Evolutionary conservation across 2,888 invertebrate genomes (phyloP), one percentile per base, ranked within the genome.

Genomic region (Oxystoma pomonae): DNA sequence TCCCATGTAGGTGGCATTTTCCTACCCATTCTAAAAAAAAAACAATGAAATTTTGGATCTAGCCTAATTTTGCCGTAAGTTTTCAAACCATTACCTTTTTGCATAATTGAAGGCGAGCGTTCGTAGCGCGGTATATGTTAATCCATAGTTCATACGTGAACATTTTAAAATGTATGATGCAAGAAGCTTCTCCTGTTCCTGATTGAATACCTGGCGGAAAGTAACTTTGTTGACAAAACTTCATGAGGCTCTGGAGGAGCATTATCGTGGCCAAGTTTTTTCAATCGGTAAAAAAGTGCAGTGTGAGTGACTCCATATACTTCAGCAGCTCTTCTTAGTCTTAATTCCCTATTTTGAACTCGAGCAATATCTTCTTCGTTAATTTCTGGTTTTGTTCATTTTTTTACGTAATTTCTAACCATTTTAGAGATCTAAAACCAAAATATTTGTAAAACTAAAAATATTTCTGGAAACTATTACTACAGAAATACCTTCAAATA

Each of bases 91-190:
- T n/a, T 61, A 20, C 21, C 35, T 16, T 21, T 9, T 16, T 49
- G 58, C 58, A 35, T 49, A 58, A 9, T 35, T 17, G 50, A 49
- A 50, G 16, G 58, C 58, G 12, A 58, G 22, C 16, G 19, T 58
- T 58, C 50, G 19, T 17, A 58, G 16, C 19, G 16, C n/a, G 16
- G 5, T 21, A 50, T 58, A 61, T 51, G 61, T 61, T 50, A 61
- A 49, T 17, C 61, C 61, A 20, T 61, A 61, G 49, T 61, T 50
- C 61, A 61, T 61, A 22, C 49, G 55, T 18, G 61, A 61, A 57
- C 57, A 57, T 61, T 61, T 57, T 17, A 61, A 50, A 58, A 58
- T 51, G 51, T 61, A 61, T 51, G 19, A 51, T 12, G 35, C 61
- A 20, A 58, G 20, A 21, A 58, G 55, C 19, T 22, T 9, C 49